A percentile compares a stretch with the other conserved stretches of the same genome.
Evolutionary conservation across 92 coral and sea anemone species (phyloP).

Genomic region (Montipora capitata): DNA sequence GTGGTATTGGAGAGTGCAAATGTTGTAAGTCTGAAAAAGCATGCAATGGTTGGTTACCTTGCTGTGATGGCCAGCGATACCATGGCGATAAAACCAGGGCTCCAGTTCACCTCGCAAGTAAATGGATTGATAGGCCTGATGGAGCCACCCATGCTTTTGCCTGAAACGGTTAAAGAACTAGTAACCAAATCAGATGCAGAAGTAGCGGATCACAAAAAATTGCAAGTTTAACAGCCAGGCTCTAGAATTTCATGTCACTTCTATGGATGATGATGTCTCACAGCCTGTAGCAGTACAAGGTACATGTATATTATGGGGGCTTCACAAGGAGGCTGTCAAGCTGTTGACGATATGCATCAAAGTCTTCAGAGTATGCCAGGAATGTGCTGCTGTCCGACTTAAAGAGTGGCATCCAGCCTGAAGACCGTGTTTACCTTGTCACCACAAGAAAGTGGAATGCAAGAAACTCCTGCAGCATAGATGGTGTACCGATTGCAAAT

Average conservation of each 20-base stretch:
- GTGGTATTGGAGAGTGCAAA: slow-evolving; percentile 54
- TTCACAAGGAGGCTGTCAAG: slow-evolving; percentile 70
- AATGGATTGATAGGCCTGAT: slow-evolving; percentile 63
- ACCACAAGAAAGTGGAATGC: slow-evolving; percentile 48
- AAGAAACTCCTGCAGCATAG: slow-evolving; percentile 56
- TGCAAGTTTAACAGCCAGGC: slow-evolving; percentile 72
- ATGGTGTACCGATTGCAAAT: slow-evolving; percentile 69
- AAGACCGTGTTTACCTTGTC: slow-evolving; percentile 72
- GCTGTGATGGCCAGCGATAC: slow-evolving; percentile 67
- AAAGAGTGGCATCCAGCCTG: slow-evolving; percentile 74
- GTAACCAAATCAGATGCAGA: slow-evolving; percentile 56
- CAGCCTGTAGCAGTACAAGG: too few relatives aligned
- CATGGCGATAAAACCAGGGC: slow-evolving; percentile 77
- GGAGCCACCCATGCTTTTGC: slow-evolving; percentile 53
- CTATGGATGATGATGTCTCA: slow-evolving; percentile 62
- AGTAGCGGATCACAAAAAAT: slow-evolving; percentile 30
- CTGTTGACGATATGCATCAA: slow-evolving; percentile 58
- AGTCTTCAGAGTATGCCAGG: slow-evolving; percentile 50
- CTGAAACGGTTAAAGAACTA: slow-evolving; percentile 48
- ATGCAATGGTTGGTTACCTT: slow-evolving; percentile 55
- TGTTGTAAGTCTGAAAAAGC: slow-evolving; percentile 46
- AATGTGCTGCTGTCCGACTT: slow-evolving; percentile 59
- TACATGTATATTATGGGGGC: neutral
- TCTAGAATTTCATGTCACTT: slow-evolving; percentile 56
- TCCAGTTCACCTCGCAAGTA: slow-evolving; percentile 63